Percentiles rank a stretch among this genome's conserved stretches.
phyloP scores from a whole-genome alignment of 2,888 invertebrate genomes.

The Eumerus sabulonum region DNA sequence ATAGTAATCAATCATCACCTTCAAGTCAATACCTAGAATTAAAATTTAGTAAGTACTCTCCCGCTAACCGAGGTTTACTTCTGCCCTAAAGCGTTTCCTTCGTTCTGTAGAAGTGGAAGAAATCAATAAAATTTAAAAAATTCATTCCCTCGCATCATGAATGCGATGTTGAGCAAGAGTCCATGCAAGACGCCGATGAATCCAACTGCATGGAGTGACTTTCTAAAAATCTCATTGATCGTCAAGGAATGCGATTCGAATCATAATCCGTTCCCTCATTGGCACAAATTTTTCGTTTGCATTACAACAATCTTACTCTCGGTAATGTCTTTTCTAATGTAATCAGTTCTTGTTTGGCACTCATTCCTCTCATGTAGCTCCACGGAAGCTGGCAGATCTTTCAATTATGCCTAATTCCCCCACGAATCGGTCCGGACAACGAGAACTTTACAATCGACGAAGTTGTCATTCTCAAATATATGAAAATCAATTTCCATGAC shows the following conservation, averaged over 20 bases:
- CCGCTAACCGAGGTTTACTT: no score
- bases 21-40: no score
- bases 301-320: constrained; percentile 16
- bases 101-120: no score
- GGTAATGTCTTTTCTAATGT: constrained; percentile 32
- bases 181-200: constrained; percentile 19
- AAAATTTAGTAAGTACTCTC: no score
- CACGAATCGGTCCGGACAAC: constrained; percentile 18
- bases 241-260: constrained; percentile 20
- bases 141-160: no score
- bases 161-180: constrained; percentile 21
- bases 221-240: constrained; percentile 22
- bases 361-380: constrained; percentile 9
- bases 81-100: no score
- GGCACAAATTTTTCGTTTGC: constrained; percentile 34
- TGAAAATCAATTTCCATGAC: constrained; percentile 58
- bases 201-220: constrained; percentile 30
- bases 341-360: no score
- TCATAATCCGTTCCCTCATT: not conserved
- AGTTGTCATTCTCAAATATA: constrained; percentile 20
- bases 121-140: no score
- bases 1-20: no score
- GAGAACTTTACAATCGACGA: constrained; percentile 32
- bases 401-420: constrained; percentile 20
- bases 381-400: constrained; percentile 29